These are phyloP conservation scores for Globodera ellingtonae DNA, from an alignment of 1,140 invertebrate genomes.

Conservation along the genomic window DNA sequence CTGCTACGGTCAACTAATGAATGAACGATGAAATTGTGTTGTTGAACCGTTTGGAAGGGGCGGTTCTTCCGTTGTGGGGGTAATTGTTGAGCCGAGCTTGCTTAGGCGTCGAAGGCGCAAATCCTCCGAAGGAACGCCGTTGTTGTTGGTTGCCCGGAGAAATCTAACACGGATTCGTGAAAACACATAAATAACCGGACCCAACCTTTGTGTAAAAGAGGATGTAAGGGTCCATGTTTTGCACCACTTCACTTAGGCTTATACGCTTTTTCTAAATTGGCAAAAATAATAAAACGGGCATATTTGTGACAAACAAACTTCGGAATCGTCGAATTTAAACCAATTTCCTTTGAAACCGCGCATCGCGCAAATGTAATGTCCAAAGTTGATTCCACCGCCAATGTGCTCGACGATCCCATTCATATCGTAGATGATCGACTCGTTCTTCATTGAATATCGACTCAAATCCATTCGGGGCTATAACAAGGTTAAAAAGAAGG, in stretches of 20 bases:
- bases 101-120: slow-evolving; percentile 1
- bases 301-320: slow-evolving; percentile 18
- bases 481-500: too few relatives aligned
- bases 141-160: slow-evolving; percentile 2
- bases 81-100: slow-evolving; percentile 15
- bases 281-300: background rate
- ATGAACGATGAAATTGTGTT: slow-evolving; percentile 15
- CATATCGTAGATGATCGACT: slow-evolving; percentile 21
- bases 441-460: slow-evolving; percentile 28
- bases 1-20: background rate
- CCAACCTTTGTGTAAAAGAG: slow-evolving; percentile 35
- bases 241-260: slow-evolving; percentile 2
- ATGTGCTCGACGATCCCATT: slow-evolving; percentile 44
- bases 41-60: slow-evolving; percentile 16
- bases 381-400: slow-evolving; percentile 38
- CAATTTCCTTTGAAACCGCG: slow-evolving; percentile 39
- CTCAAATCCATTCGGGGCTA: slow-evolving; percentile 23
- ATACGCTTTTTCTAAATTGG: slow-evolving; percentile 3
- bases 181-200: background rate
- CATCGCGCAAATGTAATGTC: slow-evolving; percentile 40
- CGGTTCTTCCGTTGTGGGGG: background rate
- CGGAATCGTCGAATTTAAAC: slow-evolving; percentile 36
- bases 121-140: slow-evolving; percentile 20
- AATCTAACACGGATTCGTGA: background rate
- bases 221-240: slow-evolving; percentile 37